Evolutionary conservation across 2,888 invertebrate genomes (phyloP).

Genomic region (Phasia obesa): DNA sequence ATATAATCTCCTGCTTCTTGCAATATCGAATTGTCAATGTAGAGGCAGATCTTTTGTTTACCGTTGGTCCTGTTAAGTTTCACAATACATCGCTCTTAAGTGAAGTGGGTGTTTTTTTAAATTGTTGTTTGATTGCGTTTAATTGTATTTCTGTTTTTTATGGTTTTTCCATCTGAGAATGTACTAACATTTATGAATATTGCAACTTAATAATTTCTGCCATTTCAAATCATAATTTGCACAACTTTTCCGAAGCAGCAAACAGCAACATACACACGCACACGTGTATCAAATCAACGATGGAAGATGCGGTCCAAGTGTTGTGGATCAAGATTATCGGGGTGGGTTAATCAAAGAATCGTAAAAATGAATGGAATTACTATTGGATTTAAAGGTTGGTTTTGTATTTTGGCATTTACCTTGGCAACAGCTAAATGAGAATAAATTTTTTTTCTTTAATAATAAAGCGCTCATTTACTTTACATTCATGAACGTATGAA

Average conservation of each 20-base stretch:
- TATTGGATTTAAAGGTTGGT: conserved; percentile 71
- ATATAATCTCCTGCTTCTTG: too few species aligned
- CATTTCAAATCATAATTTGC: conserved; percentile 67
- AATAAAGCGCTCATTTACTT: conserved; percentile 51
- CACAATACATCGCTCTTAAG: background rate
- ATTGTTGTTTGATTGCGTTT: conserved; percentile 62
- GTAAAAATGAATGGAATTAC: conserved; percentile 41
- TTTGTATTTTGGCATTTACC: conserved; percentile 72
- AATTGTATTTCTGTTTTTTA: conserved; percentile 23
- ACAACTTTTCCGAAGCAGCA: conserved; percentile 33
- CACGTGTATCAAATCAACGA: background rate
- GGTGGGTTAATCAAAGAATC: conserved; percentile 39
- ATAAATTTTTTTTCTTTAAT: too few species aligned
- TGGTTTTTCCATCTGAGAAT: conserved; percentile 66
- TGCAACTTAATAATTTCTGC: conserved; percentile 64
- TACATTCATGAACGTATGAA: conserved; percentile 43
- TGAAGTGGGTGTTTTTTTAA: conserved; percentile 64
- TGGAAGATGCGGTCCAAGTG: conserved; percentile 30
- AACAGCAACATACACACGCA: background rate
- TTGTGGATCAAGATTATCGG: conserved; percentile 26
- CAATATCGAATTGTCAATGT: too few species aligned
- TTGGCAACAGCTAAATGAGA: conserved; percentile 63
- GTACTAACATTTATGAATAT: conserved; percentile 68
- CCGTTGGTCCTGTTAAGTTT: conserved; percentile 1
- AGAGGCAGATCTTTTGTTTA: too few species aligned